phyloP scores from a whole-genome alignment of 1,140 invertebrate species.

The Limonius californicus region DNA sequence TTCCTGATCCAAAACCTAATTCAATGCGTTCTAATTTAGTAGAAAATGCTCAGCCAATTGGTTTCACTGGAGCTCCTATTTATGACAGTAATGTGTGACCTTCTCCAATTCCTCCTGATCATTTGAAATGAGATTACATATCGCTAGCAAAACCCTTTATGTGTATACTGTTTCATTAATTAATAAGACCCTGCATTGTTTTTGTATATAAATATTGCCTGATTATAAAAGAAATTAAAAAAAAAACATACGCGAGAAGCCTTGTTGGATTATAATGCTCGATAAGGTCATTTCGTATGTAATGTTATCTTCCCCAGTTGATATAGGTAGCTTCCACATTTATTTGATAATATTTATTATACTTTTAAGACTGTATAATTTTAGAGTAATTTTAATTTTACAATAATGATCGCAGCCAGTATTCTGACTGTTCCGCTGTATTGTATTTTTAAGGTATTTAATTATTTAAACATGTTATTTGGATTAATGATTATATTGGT shows the following conservation, averaged over 20 bases:
- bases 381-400: background rate
- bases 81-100: constrained; percentile 60
- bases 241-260: too few species aligned
- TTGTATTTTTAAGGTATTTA: too few species aligned
- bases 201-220: background rate
- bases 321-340: background rate
- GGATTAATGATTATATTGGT: background rate
- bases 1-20: constrained; percentile 27
- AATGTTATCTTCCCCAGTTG: background rate
- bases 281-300: background rate
- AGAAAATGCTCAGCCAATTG: constrained; percentile 71
- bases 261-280: background rate
- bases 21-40: constrained; percentile 63
- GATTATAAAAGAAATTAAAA: too few species aligned
- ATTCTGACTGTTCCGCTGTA: too few species aligned
- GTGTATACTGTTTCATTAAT: background rate
- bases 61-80: constrained; percentile 62
- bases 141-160: background rate
- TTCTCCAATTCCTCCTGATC: background rate
- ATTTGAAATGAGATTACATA: background rate
- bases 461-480: background rate
- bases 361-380: background rate
- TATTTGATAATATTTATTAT: background rate
- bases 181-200: too few species aligned
- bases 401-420: too few species aligned